A percentile compares a stretch with the other conserved stretches of the same genome.
phyloP scores from a whole-genome alignment of 2,888 invertebrate species.

The Tinea semifulvella region DNA sequence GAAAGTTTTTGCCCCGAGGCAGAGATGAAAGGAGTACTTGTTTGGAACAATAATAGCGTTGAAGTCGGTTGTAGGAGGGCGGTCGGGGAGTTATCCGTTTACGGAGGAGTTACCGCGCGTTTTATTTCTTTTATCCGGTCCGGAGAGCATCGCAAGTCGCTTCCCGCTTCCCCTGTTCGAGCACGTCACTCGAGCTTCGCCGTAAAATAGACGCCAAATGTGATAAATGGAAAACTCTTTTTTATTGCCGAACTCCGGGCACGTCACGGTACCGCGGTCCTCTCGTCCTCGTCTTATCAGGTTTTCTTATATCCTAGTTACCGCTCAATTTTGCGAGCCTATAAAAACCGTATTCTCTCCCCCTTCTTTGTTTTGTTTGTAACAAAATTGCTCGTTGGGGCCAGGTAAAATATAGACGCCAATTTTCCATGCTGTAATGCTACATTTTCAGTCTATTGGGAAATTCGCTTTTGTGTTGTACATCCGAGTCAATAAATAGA shows the following conservation, averaged over 20 bases:
- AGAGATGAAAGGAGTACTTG: slow-evolving; percentile 25
- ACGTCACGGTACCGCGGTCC: slow-evolving; percentile 52
- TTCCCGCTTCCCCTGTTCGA: slow-evolving; percentile 38
- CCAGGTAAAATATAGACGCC: slow-evolving; percentile 38
- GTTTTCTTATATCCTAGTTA: slow-evolving; percentile 59
- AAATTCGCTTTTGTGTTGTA: slow-evolving; percentile 20
- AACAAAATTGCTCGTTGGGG: slow-evolving; percentile 31
- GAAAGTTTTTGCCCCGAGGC: slow-evolving; percentile 8
- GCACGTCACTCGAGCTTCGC: slow-evolving; percentile 50
- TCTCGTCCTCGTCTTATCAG: slow-evolving; percentile 50
- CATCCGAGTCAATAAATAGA: slow-evolving; percentile 8
- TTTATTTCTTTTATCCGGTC: slow-evolving; percentile 57
- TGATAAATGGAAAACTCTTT: slow-evolving; percentile 64
- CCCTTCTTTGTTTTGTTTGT: slow-evolving; percentile 28
- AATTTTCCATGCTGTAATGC: slow-evolving; percentile 29
- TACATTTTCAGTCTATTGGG: slow-evolving; percentile 22
- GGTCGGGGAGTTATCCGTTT: slow-evolving; percentile 55
- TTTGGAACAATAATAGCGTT: slow-evolving; percentile 34
- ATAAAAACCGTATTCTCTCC: slow-evolving; percentile 42
- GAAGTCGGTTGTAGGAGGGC: slow-evolving; percentile 49
- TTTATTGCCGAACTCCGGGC: slow-evolving; percentile 56
- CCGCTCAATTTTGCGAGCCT: slow-evolving; percentile 54
- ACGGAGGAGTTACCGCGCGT: slow-evolving; percentile 50
- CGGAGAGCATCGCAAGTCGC: slow-evolving; percentile 44
- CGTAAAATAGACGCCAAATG: slow-evolving; percentile 65